These are phyloP conservation scores for Ifrita kowaldi DNA, from an alignment of 2,113 vertebrate species.

Conservation along the genomic window DNA sequence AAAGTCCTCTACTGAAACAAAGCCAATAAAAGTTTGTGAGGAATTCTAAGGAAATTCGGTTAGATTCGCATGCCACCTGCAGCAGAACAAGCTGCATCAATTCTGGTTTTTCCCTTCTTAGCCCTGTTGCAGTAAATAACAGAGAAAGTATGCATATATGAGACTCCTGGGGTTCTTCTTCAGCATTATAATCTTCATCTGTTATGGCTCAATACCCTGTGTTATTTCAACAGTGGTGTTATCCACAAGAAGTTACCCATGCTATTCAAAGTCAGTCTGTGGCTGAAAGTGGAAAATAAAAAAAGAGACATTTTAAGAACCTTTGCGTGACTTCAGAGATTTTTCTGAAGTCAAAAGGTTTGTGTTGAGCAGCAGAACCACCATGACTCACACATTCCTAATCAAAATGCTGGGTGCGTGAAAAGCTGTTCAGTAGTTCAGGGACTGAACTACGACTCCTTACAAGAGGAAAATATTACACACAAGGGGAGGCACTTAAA, in stretches of 20 bases:
- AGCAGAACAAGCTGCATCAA: neutral
- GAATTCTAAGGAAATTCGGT: neutral
- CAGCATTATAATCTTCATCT: neutral
- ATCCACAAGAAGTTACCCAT: neutral
- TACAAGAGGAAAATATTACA: conserved; percentile 52
- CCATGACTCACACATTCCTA: conserved; percentile 37
- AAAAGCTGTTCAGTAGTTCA: neutral
- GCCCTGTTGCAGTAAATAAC: neutral
- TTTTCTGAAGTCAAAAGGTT: conserved; percentile 6
- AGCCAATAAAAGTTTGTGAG: neutral
- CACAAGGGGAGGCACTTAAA: conserved; percentile 46
- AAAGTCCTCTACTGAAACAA: neutral
- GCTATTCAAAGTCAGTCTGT: neutral
- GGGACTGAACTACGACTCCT: neutral
- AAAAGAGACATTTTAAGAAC: neutral
- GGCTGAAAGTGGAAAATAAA: neutral
- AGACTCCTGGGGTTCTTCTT: neutral
- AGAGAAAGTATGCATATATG: neutral
- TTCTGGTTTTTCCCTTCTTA: neutral
- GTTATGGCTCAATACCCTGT: neutral
- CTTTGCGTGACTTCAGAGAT: conserved; percentile 27
- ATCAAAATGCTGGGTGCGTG: conserved; percentile 20
- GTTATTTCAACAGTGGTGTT: neutral
- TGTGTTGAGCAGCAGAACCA: conserved; percentile 21
- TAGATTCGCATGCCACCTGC: neutral